Base-by-base conservation (phyloP, 2,113 vertebrate genomes). In the Ciconia maguari region DNA sequence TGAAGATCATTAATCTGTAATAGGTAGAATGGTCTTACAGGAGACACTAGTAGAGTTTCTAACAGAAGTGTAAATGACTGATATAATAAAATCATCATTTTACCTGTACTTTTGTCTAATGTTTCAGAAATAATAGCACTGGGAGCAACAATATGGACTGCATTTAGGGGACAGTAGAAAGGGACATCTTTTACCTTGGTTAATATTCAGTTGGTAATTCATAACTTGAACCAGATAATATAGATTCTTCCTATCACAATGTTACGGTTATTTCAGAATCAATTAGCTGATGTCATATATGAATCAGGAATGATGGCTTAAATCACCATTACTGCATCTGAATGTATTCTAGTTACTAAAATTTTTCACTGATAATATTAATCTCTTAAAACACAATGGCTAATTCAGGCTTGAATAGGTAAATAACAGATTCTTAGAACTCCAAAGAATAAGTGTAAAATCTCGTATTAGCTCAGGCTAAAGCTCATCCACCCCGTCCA, bases 221-320 rank as follows among this genome's bases (percentile, higher is more conserved):
- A 11, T 32, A 71, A 46, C 71, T 92, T n/a, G 24, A 90, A 81
- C 34, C 60, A 88, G 58, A 20, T 71, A 79, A 5, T 32, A 36
- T 70, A 25, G 26, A 48, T 91, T 51, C 57, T 83, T 93, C 64
- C 58, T 90, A 92, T 38, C 48, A 60, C 89, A 75, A 64, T 72
- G 74, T 49, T 74, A 18, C 71, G 29, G 24, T 93, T 94, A 82
- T 91, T 93, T 78, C 92, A 90, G 41, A 94, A 93, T 83, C 32
- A 68, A 48, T 91, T 96, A 87, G 68, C 89, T 68, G 81, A 41
- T 89, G 62, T 89, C 38, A 83, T 55, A 66, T 89, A 90, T 51
- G 58, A 88, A 62, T 77, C 48, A 90, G 32, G n/a, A 94, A 94
- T 89, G 32, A 87, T 61, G 65, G 27, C 38, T 85, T 42, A 87